phyloP scores from a whole-genome alignment of 2,797 vertebrate genomes.

The Sylvilagus floridanus region DNA sequence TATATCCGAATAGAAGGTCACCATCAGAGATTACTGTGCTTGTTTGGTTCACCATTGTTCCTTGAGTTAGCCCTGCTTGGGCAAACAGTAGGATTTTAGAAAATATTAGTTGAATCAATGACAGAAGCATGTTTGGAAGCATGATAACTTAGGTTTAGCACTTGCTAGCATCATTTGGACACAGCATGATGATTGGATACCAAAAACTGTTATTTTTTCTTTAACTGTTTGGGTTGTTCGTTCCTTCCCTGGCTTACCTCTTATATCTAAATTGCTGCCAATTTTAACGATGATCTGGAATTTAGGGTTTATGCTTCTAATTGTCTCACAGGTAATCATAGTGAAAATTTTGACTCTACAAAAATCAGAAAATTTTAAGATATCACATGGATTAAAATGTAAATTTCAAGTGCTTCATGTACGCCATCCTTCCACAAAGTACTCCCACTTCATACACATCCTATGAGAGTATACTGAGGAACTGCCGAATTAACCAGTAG shows the following conservation, averaged over 20 bases:
- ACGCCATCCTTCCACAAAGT: constrained; percentile 36
- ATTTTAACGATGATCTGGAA: neutral
- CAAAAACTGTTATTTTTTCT: neutral
- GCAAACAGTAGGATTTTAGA: neutral
- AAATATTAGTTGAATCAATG: constrained; percentile 9
- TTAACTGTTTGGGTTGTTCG: neutral
- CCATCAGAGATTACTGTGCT: neutral
- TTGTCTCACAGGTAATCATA: neutral
- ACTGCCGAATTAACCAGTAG: neutral
- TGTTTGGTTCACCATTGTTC: neutral
- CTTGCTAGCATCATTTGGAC: neutral
- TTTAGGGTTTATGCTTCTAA: neutral
- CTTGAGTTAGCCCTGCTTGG: neutral
- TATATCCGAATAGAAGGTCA: neutral
- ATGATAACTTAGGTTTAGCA: neutral
- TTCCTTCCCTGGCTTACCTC: neutral
- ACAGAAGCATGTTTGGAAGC: neutral
- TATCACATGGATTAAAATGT: neutral
- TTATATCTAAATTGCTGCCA: constrained; percentile 35
- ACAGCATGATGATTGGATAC: neutral
- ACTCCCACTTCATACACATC: constrained; percentile 23
- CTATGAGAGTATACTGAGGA: neutral
- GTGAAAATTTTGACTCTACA: neutral
- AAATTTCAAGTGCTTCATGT: constrained; percentile 17
- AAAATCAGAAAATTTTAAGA: neutral